Evolutionary conservation across 2,888 invertebrate genomes (phyloP), one percentile per base, ranked within the genome.

Genomic region (Dasysyrphus albostriatus): DNA sequence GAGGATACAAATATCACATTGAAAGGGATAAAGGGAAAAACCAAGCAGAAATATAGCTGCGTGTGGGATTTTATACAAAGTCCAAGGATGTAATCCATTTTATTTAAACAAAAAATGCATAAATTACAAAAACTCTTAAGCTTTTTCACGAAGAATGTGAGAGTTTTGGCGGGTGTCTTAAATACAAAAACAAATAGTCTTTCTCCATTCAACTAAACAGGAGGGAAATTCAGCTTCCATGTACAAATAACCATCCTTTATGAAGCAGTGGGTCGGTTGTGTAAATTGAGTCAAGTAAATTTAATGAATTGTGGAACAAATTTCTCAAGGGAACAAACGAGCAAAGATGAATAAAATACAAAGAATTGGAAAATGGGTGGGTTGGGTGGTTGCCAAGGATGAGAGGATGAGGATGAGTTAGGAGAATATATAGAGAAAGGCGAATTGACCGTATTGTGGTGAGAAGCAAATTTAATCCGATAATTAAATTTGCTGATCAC

Each of bases 401-500:
- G 59, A 61, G 58, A n/a, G n/a, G n/a, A n/a, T n/a, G n/a, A 39
- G 59, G 19, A 3, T 59, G 59, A 61, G 58, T 10, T 16, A 16
- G 16, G 19, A 49, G 19, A 49, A 49, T 49, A 0, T 47, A 44
- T 7, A 58, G n/a, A 16, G 34, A 37, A 14, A 37, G 12, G 12
- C 39, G 12, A 59, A 61, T 61, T 42, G 39, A 61, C 61, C 42
- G 24, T 24, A 42, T 4, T 24, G 61, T 42, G 5, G 61, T 14
- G 67, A 49, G 81, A 72, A 49, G 75, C 76, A 80, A 83, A 88
- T 80, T 88, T 76, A 83, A 88, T 88, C 88, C 54, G 79, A 83
- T 88, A 88, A 88, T 83, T 83, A 83, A 88, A 88, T 88, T 83
- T 83, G 65, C 88, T 83, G 83, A 83, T 88, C 83, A 82, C 88